phyloP scores from a whole-genome alignment of 2,888 invertebrate genomes.

The Tetrapedia diversipes region DNA sequence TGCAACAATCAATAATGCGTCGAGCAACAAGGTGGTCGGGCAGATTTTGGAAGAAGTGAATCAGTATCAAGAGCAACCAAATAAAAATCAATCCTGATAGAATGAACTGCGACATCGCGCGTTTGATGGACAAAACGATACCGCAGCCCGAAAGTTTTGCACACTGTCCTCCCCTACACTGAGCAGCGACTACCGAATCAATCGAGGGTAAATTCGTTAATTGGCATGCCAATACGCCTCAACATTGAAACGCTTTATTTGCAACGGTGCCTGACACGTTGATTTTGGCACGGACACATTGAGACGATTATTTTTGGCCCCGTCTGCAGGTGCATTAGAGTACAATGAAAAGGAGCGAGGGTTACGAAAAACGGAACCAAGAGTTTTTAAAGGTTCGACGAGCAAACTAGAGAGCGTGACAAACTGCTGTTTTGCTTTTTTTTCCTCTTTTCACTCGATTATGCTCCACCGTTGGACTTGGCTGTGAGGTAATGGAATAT shows the following conservation, averaged over 20 bases:
- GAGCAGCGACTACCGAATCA: slow-evolving; percentile 25
- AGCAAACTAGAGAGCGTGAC: slow-evolving; percentile 7
- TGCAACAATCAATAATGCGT: slow-evolving; percentile 7
- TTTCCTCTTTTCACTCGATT: no score
- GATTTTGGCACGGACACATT: slow-evolving; percentile 64
- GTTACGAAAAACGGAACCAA: slow-evolving; percentile 25
- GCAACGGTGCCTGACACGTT: slow-evolving; percentile 53
- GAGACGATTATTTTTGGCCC: slow-evolving; percentile 65
- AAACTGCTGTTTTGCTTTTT: neutral
- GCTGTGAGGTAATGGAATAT: no score
- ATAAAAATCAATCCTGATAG: slow-evolving; percentile 44
- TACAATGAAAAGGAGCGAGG: slow-evolving; percentile 51
- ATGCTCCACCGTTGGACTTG: no score
- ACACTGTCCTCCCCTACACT: slow-evolving; percentile 16
- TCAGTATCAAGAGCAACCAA: slow-evolving; percentile 36
- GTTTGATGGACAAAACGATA: neutral
- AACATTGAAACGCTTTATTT: slow-evolving; percentile 41
- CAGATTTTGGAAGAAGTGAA: slow-evolving; percentile 25
- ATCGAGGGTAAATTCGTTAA: slow-evolving; percentile 37
- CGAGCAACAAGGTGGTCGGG: neutral
- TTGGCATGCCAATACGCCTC: slow-evolving; percentile 51
- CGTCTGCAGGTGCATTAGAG: slow-evolving; percentile 59
- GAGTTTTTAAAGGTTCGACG: slow-evolving; percentile 31
- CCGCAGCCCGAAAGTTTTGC: neutral
- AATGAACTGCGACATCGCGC: slow-evolving; percentile 37